Evolutionary conservation across 1,140 invertebrate species (phyloP).

Genomic region (Tetramorium simillimum): DNA sequence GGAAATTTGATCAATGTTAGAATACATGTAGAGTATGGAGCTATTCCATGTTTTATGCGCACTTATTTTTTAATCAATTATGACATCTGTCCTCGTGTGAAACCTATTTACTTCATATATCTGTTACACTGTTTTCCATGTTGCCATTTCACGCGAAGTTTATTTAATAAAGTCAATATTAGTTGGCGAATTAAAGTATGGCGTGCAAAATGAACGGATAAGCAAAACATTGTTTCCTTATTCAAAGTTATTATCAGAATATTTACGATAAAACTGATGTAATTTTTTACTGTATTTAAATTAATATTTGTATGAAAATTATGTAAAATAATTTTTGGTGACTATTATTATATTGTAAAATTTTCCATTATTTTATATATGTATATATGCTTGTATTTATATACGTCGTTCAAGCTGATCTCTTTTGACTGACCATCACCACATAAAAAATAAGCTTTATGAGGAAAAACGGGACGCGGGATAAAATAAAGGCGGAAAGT

Average conservation of each 20-base stretch:
- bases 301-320: background rate
- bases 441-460: background rate
- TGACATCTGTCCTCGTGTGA: background rate
- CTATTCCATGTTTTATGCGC: background rate
- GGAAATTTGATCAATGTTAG: conserved; percentile 12
- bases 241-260: background rate
- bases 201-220: background rate
- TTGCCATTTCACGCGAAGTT: background rate
- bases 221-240: background rate
- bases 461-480: background rate
- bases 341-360: background rate
- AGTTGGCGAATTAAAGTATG: background rate
- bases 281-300: background rate
- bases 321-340: background rate
- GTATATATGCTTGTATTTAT: background rate
- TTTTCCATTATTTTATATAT: background rate
- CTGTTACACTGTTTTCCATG: background rate
- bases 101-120: background rate
- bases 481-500: conserved; percentile 20
- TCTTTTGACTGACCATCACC: background rate
- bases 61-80: background rate
- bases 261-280: background rate
- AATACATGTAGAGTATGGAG: background rate
- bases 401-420: background rate
- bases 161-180: conserved; percentile 17